These are phyloP conservation scores for Artibeus jamaicensis DNA, from an alignment of 2,797 vertebrate species.

Conservation along the genomic window DNA sequence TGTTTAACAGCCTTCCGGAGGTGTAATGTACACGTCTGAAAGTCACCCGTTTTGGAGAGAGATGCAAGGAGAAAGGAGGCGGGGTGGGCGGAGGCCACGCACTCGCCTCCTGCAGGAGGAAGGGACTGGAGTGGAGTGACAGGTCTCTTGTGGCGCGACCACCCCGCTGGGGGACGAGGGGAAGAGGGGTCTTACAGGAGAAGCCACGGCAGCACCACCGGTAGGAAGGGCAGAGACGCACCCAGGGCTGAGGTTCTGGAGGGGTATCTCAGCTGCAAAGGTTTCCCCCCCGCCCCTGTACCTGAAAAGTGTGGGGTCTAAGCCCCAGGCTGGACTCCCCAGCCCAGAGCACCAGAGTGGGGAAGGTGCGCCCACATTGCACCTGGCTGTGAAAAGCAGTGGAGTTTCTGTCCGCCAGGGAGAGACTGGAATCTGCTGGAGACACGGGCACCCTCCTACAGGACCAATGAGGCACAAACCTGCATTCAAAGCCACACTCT, in stretches of 20 bases:
- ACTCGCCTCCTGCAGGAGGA: neutral
- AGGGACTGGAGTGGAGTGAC: accelerated
- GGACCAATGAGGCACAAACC: too few species aligned
- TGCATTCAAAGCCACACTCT: too few species aligned
- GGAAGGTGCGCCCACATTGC: neutral
- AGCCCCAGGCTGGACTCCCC: neutral
- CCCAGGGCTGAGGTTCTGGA: neutral
- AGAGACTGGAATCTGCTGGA: too few species aligned
- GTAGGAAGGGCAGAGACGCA: neutral
- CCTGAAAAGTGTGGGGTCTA: neutral
- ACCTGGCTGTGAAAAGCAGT: neutral
- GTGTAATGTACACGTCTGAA: neutral
- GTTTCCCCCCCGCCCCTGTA: too few species aligned
- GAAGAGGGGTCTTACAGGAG: neutral
- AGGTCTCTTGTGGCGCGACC: too few species aligned
- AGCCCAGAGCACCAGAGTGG: too few species aligned
- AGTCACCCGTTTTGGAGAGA: neutral
- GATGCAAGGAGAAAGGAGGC: neutral
- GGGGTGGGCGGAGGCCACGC: too few species aligned
- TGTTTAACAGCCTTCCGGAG: neutral
- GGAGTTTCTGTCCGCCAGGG: neutral
- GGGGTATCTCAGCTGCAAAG: too few species aligned
- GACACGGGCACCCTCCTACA: neutral
- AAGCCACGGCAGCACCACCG: neutral
- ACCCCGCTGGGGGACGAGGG: too few species aligned